Conservation (phyloP, 2,888 invertebrate species). For the Blastobasis lacticolella region DNA sequence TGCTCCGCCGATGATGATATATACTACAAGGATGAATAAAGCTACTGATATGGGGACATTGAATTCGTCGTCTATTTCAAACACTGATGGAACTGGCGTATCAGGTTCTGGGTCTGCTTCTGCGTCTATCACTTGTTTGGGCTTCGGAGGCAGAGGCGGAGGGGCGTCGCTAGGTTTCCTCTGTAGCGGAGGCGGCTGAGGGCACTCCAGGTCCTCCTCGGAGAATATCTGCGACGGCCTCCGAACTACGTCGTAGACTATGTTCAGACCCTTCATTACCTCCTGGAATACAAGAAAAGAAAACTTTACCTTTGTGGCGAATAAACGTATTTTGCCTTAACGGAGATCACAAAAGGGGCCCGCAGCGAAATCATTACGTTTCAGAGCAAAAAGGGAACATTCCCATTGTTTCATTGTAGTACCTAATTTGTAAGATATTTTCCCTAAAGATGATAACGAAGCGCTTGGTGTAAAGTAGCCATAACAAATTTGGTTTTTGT, state of each 20-base stretch:
- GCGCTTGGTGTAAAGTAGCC: constrained; percentile 5
- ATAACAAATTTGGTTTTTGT: neutral
- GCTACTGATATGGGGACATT: constrained; percentile 95
- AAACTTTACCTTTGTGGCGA: neutral
- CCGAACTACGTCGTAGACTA: constrained; percentile 85
- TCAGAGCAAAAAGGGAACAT: constrained; percentile 30
- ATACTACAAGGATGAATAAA: constrained; percentile 84
- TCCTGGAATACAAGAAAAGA: constrained; percentile 70
- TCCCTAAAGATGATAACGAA: constrained; percentile 19
- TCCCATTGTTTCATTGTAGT: constrained; percentile 32
- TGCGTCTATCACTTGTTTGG: constrained; percentile 38
- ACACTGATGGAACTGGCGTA: constrained; percentile 85
- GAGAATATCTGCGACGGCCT: constrained; percentile 80
- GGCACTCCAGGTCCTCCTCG: constrained; percentile 61
- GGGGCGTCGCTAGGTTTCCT: constrained; percentile 56
- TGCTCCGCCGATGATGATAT: constrained; percentile 90
- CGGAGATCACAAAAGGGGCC: constrained; percentile 29
- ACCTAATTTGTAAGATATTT: constrained; percentile 31
- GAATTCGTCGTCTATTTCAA: constrained; percentile 93
- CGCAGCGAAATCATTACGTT: constrained; percentile 38
- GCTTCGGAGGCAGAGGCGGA: constrained; percentile 60
- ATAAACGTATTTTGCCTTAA: neutral
- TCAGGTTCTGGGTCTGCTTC: constrained; percentile 76
- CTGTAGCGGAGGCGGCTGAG: constrained; percentile 32
- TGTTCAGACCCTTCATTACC: constrained; percentile 87